Conservation (phyloP, 1,140 invertebrate species). For the Octopus bimaculoides region DNA sequence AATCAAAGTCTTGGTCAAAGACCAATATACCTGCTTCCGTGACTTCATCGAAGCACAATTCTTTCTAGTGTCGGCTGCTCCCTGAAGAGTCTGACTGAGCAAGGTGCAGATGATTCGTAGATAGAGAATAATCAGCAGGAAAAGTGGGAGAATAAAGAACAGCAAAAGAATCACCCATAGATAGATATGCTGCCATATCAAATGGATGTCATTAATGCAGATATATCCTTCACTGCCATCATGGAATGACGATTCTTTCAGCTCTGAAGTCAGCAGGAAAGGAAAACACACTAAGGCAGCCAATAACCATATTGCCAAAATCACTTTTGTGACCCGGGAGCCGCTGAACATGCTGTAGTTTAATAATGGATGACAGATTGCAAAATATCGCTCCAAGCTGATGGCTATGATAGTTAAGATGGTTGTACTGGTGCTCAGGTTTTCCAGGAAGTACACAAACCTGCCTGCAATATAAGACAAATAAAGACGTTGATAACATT, state of each 20-base stretch:
- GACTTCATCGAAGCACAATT: background rate
- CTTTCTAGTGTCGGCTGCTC: background rate
- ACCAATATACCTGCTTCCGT: background rate
- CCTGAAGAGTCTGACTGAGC: background rate
- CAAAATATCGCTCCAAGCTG: conserved; percentile 87
- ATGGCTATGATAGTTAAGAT: conserved; percentile 84
- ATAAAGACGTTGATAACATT: background rate
- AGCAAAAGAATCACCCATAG: conserved; percentile 28
- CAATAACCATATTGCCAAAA: conserved; percentile 25
- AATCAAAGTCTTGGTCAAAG: too few relatives aligned
- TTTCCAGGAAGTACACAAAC: conserved; percentile 84
- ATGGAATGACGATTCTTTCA: conserved; percentile 26
- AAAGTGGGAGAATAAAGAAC: conserved; percentile 31
- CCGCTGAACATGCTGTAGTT: conserved; percentile 14
- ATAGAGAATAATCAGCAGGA: conserved; percentile 35
- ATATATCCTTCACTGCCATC: conserved; percentile 30
- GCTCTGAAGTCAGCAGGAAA: conserved; percentile 32
- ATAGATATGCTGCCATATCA: conserved; percentile 25
- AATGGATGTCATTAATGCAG: conserved; percentile 26
- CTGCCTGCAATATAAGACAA: conserved; percentile 42
- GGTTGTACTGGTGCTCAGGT: conserved; percentile 86
- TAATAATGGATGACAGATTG: conserved; percentile 85
- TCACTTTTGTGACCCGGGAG: conserved; percentile 10
- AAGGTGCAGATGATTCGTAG: conserved; percentile 29
- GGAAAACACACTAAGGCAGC: conserved; percentile 30